Conservation (phyloP, 2,113 vertebrate genomes). For the Chionomys nivalis region DNA sequence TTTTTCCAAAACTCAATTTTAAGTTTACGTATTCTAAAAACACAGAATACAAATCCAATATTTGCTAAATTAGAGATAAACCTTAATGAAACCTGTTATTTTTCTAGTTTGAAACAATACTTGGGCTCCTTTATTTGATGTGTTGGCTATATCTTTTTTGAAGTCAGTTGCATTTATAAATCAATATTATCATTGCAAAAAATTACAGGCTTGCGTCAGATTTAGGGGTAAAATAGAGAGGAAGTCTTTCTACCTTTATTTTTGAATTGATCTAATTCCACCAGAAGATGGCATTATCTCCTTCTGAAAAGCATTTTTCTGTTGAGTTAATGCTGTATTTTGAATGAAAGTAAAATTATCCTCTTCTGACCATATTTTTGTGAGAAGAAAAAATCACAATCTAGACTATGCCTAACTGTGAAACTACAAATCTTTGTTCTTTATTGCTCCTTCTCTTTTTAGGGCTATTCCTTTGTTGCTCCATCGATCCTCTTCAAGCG, state of each 20-base stretch:
- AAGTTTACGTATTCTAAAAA: neutral
- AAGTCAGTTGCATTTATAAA: conserved; percentile 57
- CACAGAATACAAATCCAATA: neutral
- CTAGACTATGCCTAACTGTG: neutral
- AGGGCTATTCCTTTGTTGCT: conserved; percentile 98
- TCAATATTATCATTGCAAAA: conserved; percentile 40
- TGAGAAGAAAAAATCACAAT: neutral
- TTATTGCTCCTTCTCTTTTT: conserved; percentile 50
- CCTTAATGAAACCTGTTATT: neutral
- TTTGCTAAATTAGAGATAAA: neutral
- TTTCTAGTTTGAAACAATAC: conserved; percentile 51
- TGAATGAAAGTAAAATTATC: conserved; percentile 33
- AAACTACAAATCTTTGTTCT: neutral
- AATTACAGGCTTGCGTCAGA: conserved; percentile 33
- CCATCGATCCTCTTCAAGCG: conserved; percentile 98
- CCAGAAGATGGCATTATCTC: conserved; percentile 69
- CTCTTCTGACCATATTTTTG: neutral
- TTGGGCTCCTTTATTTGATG: conserved; percentile 14
- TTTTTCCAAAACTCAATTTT: conserved; percentile 36
- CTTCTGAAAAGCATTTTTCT: conserved; percentile 57
- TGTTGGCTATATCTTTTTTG: conserved; percentile 41
- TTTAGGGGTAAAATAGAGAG: neutral
- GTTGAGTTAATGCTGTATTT: conserved; percentile 4
- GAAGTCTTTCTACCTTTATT: conserved; percentile 12
- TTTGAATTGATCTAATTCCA: conserved; percentile 47